A percentile compares a stretch with the other conserved stretches of the same genome.
phyloP scores from a whole-genome alignment of 2,797 vertebrate genomes.

The Gastrophryne carolinensis region DNA sequence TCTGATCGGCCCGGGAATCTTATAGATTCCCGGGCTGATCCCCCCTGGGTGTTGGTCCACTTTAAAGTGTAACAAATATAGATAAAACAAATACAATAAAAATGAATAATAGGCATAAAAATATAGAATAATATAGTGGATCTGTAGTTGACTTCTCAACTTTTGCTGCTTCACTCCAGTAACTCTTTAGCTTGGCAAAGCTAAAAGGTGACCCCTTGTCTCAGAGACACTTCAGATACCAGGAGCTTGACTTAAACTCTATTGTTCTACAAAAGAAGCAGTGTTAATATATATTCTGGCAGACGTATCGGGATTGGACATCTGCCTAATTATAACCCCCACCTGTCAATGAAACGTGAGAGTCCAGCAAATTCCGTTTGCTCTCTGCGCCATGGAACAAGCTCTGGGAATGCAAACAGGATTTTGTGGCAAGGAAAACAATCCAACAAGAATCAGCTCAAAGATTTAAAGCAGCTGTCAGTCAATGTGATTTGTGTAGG shows the following conservation, averaged over 20 bases:
- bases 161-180: no score
- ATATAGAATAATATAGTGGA: no score
- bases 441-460: no score
- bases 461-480: conserved; percentile 10
- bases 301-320: conserved; percentile 8
- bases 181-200: not conserved
- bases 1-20: no score
- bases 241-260: not conserved
- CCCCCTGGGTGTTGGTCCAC: no score
- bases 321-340: conserved; percentile 40
- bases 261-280: not conserved
- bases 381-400: conserved; percentile 22
- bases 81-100: no score
- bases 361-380: conserved; percentile 15
- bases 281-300: not conserved
- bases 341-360: conserved; percentile 37
- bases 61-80: no score
- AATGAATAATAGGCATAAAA: no score
- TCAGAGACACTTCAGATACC: not conserved
- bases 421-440: conserved; percentile 7
- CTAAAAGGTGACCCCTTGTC: not conserved
- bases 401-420: conserved; percentile 23
- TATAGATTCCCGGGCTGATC: no score
- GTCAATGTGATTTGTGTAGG: not conserved
- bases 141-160: no score